phyloP scores from a whole-genome alignment of 2,797 vertebrate species.

The Arctocebus calabarensis region DNA sequence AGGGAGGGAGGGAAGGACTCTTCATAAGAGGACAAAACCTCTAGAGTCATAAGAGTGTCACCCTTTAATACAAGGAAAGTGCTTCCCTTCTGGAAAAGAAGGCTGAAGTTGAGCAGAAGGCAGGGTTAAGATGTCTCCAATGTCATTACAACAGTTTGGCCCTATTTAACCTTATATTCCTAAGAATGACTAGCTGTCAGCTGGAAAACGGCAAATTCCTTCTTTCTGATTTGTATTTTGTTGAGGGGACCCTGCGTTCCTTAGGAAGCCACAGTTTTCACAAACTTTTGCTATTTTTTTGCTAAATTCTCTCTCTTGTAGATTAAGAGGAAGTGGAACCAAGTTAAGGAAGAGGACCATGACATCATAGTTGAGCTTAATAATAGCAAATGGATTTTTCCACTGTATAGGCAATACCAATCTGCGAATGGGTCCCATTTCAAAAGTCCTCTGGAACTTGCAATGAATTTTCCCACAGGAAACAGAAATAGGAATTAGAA shows the following conservation, averaged over 20 bases:
- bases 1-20: background rate
- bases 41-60: background rate
- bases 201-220: background rate
- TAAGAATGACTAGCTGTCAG: background rate
- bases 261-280: conserved; percentile 19
- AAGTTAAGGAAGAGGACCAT: background rate
- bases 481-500: background rate
- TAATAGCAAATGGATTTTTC: background rate
- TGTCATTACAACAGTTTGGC: background rate
- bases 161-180: background rate
- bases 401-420: background rate
- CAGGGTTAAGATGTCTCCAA: background rate
- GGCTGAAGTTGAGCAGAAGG: background rate
- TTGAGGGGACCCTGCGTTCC: background rate
- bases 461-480: conserved; percentile 39
- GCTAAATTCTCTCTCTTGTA: conserved; percentile 7
- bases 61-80: background rate
- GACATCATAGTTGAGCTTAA: background rate
- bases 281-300: background rate
- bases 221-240: background rate
- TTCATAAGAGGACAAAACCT: background rate
- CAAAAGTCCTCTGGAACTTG: background rate
- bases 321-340: background rate
- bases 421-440: background rate
- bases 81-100: background rate